These are phyloP conservation scores for Apocrypta bakeri DNA, from an alignment of 1,140 invertebrate species.

Conservation along the genomic window DNA sequence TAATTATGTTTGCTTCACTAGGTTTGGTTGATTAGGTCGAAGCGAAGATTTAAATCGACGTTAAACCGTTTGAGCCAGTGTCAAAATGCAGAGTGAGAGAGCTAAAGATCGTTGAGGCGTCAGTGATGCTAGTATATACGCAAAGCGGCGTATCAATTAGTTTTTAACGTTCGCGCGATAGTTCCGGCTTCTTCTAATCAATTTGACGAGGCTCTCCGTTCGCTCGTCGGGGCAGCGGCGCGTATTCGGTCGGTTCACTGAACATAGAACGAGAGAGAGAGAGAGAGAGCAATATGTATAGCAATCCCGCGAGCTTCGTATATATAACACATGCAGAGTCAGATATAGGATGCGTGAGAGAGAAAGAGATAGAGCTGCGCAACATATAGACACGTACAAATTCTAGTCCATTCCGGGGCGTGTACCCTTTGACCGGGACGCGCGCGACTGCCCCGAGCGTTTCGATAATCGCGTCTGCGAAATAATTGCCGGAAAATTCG, in stretches of 20 bases:
- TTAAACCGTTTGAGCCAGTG: too few species aligned
- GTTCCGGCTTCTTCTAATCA: constrained; percentile 20
- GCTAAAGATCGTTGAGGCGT: neutral
- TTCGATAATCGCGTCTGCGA: constrained; percentile 41
- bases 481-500: constrained; percentile 49
- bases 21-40: too few species aligned
- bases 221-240: neutral
- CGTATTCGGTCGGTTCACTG: constrained; percentile 1
- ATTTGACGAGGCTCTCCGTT: neutral
- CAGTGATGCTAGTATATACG: neutral
- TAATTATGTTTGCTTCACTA: too few species aligned
- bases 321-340: neutral
- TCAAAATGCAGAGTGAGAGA: neutral
- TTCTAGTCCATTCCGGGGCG: neutral
- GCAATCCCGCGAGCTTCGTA: too few species aligned
- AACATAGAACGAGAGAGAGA: neutral
- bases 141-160: neutral
- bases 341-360: neutral
- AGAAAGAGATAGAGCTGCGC: neutral
- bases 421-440: constrained; percentile 8
- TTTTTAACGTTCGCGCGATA: constrained; percentile 7
- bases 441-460: neutral
- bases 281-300: neutral
- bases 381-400: neutral
- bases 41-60: too few species aligned